Evolutionary conservation across 2,797 vertebrate genomes (phyloP).

Genomic region (Acridotheres tristis): DNA sequence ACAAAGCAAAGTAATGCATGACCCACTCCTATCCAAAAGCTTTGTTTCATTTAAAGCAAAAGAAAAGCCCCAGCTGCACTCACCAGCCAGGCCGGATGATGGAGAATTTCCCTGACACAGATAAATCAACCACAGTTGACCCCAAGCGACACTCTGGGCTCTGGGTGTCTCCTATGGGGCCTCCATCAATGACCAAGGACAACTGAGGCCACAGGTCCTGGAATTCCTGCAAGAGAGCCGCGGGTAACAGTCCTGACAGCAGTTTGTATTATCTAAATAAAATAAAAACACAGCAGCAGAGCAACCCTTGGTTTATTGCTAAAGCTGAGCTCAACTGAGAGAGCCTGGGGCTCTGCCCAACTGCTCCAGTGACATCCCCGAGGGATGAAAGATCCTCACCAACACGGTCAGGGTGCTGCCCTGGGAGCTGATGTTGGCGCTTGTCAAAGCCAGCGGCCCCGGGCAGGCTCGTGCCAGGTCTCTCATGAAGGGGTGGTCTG

Average conservation of each 20-base stretch:
- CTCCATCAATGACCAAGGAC: conserved; percentile 89
- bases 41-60: not conserved
- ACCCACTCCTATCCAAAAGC: not conserved
- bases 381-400: conserved; percentile 72
- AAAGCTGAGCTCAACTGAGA: no score
- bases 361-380: rapidly evolving
- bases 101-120: conserved; percentile 82
- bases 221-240: conserved; percentile 83
- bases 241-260: not conserved
- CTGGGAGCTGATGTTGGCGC: conserved; percentile 89
- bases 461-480: conserved; percentile 85
- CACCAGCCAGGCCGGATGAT: conserved; percentile 94
- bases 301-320: no score
- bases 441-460: conserved; percentile 91
- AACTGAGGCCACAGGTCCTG: conserved; percentile 90
- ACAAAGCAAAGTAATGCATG: not conserved
- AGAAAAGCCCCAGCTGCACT: not conserved
- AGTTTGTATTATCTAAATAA: not conserved
- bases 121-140: conserved; percentile 93
- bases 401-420: conserved; percentile 85
- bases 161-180: conserved; percentile 82
- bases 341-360: not conserved
- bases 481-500: conserved; percentile 86
- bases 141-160: conserved; percentile 86
- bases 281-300: not conserved